Evolutionary conservation across 2,888 invertebrate genomes (phyloP).

Genomic region (Lithophane semibrunnea): DNA sequence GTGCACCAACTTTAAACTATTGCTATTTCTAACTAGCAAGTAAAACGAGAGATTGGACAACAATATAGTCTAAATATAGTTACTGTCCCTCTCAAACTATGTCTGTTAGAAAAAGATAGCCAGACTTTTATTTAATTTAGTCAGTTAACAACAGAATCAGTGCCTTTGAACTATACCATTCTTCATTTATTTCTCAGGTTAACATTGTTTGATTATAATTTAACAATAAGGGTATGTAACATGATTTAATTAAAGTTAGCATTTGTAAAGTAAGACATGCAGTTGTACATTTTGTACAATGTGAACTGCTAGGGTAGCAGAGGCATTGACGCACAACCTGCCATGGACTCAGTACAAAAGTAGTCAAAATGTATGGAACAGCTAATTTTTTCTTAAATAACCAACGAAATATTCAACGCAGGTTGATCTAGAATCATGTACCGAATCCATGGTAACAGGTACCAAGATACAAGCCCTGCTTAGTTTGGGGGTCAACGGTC

Average conservation of each 20-base stretch:
- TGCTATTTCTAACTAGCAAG: background rate
- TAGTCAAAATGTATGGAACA: no score
- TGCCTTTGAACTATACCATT: background rate
- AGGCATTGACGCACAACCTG: no score
- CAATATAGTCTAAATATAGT: background rate
- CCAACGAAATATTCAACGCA: no score
- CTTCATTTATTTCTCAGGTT: slow-evolving; percentile 1
- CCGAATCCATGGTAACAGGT: no score
- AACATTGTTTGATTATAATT: slow-evolving; percentile 7
- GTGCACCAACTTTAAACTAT: background rate
- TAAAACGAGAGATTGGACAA: background rate
- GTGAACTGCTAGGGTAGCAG: background rate
- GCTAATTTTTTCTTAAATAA: no score
- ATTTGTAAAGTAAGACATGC: slow-evolving; percentile 25
- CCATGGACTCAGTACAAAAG: no score
- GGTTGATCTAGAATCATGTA: no score
- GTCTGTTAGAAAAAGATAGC: background rate
- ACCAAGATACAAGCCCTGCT: no score
- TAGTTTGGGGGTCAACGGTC: no score
- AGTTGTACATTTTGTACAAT: slow-evolving; percentile 20
- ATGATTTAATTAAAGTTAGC: slow-evolving; percentile 14
- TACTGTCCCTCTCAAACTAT: background rate
- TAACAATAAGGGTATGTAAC: slow-evolving; percentile 24
- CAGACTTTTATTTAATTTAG: background rate
- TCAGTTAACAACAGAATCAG: slow-evolving; percentile 18